Percentiles rank a stretch among this genome's conserved stretches.
phyloP scores from a whole-genome alignment of 2,888 invertebrate genomes.

The Synanthedon myopaeformis region DNA sequence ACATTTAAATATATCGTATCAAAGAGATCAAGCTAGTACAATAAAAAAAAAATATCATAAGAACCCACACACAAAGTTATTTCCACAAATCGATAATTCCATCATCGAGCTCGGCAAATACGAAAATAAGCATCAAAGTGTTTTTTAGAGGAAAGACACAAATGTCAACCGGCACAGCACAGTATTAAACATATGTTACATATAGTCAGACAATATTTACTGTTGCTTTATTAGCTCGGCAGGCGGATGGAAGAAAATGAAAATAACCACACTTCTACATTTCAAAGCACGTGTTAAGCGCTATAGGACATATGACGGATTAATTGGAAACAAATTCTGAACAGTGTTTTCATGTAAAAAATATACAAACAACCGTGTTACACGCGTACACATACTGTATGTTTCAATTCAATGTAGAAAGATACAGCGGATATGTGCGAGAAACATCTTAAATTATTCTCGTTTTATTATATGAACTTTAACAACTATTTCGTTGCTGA shows the following conservation, averaged over 20 bases:
- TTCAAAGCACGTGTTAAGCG: constrained; percentile 38
- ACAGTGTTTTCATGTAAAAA: constrained; percentile 5
- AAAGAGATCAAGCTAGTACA: constrained; percentile 46
- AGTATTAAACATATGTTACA: constrained; percentile 64
- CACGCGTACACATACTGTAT: not conserved
- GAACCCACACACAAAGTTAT: constrained; percentile 54
- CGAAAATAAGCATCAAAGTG: constrained; percentile 69
- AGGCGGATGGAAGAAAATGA: constrained; percentile 44
- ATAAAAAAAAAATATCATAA: constrained; percentile 47
- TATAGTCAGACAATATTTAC: constrained; percentile 67
- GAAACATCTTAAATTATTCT: constrained; percentile 25
- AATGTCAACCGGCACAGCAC: constrained; percentile 55
- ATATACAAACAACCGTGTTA: not conserved
- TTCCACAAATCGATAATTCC: constrained; percentile 66
- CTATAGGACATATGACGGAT: constrained; percentile 19
- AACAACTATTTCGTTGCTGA: constrained; percentile 27
- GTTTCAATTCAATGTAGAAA: not conserved
- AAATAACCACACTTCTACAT: constrained; percentile 42
- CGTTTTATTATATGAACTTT: constrained; percentile 17
- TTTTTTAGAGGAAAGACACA: constrained; percentile 62
- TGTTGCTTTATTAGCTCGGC: constrained; percentile 56
- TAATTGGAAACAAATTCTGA: constrained; percentile 35
- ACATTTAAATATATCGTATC: constrained; percentile 58
- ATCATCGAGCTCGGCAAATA: constrained; percentile 57
- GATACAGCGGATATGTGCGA: constrained; percentile 3